A percentile compares a stretch with the other conserved stretches of the same genome.
These are phyloP conservation scores for Drosophila lacertosa DNA, from an alignment of 1,140 invertebrate species.

Conservation along the genomic window DNA sequence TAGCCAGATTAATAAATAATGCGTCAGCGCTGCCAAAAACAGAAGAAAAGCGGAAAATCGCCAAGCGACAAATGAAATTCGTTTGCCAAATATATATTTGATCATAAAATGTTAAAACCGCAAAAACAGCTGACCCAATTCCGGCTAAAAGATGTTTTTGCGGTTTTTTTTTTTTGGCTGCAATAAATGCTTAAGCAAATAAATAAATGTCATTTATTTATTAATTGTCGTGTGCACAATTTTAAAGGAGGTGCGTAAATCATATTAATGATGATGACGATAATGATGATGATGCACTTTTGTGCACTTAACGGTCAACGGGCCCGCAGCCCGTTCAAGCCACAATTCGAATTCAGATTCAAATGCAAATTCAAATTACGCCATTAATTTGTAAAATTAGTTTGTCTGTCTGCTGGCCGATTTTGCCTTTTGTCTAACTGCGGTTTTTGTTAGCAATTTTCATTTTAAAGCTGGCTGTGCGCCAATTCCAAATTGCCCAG, in stretches of 20 bases:
- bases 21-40: constrained; percentile 37
- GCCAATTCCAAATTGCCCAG: constrained; percentile 51
- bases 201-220: background rate
- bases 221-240: constrained; percentile 6
- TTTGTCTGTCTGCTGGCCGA: constrained; percentile 46
- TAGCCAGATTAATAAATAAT: constrained; percentile 60
- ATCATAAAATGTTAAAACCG: constrained; percentile 34
- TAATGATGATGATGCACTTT: constrained; percentile 35
- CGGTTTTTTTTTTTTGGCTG: background rate
- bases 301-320: constrained; percentile 25
- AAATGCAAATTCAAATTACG: constrained; percentile 75
- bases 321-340: constrained; percentile 15
- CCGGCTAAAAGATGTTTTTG: background rate
- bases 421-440: constrained; percentile 71
- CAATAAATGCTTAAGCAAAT: background rate
- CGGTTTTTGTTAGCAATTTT: constrained; percentile 55
- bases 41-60: background rate
- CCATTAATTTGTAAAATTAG: constrained; percentile 74
- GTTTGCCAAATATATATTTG: constrained; percentile 37
- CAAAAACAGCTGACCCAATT: constrained; percentile 5
- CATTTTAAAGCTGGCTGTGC: constrained; percentile 62
- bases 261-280: too few species aligned
- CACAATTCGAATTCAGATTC: too few species aligned
- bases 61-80: constrained; percentile 10
- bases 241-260: constrained; percentile 26